Evolutionary conservation across 2,797 vertebrate genomes (phyloP), one percentile per base, ranked within the genome.

Genomic region (Lepilemur ruficaudatus): DNA sequence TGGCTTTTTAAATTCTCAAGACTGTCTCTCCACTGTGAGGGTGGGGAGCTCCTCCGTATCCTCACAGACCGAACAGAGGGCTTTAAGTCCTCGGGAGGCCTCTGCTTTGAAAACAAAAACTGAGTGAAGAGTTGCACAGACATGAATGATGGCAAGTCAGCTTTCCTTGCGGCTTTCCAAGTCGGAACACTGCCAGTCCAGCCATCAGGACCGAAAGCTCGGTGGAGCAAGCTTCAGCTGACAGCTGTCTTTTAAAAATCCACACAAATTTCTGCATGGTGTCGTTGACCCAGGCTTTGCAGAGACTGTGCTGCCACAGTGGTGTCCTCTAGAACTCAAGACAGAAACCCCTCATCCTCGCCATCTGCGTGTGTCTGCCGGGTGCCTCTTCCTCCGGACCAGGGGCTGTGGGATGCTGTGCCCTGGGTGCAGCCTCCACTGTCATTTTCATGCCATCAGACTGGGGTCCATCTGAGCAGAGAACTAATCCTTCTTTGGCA

Each of bases 81-180:
- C 52, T 96, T 81, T 35, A 25, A 43, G 90, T 59, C 63, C 61
- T 94, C 57, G 41, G 89, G 81, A 69, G 78, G 70, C 67, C 75
- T 94, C 81, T 63, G 78, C 85, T 96, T 96, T 96, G 92, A 94
- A 93, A 88, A 89, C n/a, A 92, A 85, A 89, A 65, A 61, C 18
- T 12, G 57, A 97, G 69, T 20, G 8, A 18, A 81, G 91, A 87
- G 35, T 38, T 82, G 35, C 63, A 7, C 12, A 35, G 76, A 35
- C 82, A 20, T 89, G 93, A 96, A 8, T 59, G 93, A 76, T 0
- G 0, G 35, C 12, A 81, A 81, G 48, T 87, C n/a, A 32, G 61
- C 72, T 87, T 72, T 80, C 76, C 63, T 94, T 86, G 65, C 85
- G 79, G 92, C 55, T 90, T 94, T 95, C 70, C 75, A 82, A 82